Base-by-base conservation (phyloP, 2,797 vertebrate species). In the Masticophis lateralis region DNA sequence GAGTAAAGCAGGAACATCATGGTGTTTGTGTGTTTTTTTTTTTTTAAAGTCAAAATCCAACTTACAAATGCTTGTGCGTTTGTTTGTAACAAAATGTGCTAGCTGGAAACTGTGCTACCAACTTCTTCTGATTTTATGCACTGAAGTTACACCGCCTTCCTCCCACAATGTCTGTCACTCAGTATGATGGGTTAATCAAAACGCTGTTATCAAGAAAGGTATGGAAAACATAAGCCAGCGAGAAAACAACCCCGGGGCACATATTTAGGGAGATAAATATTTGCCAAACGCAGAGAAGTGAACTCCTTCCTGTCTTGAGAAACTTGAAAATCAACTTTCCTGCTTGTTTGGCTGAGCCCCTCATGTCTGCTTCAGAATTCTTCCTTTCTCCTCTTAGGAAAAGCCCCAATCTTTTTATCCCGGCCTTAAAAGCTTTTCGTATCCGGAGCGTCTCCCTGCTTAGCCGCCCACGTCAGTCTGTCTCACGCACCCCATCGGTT, bases 391-490 rank as follows among this genome's bases (percentile, higher is more conserved):
- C 87, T 20, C 91, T 51, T 63, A 86, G 63, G 43, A 89, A 47
- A 86, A 89, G 47, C 27, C 10, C 83, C 92, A 56, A n/a, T 47
- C 90, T 91, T 89, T 91, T 91, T 79, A 91, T 89, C 69, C 93
- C 47, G n/a, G n/a, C 61, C 93, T 91, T 89, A 91, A 93, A 88
- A 93, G 93, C 87, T 93, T 93, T 91, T 89, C 69, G 57, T 86
- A 89, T 63, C 89, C 63, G 12, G 74, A 89, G 87, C 32, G 59
- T 89, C 87, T 86, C 86, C 90, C 69, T 93, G 2, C 57, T 89
- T 60, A 83, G 63, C 56, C n/a, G 61, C 92, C 92, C 87, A 63
- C 63, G n/a, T 63, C 90, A 61, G 56, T 83, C 92, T 88, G 43
- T 89, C 90, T 91, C 32, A 20, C 43, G 32, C 47, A 55, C 56